Conservation (phyloP, 2,888 invertebrate genomes). For the Galerucella calmariensis region DNA sequence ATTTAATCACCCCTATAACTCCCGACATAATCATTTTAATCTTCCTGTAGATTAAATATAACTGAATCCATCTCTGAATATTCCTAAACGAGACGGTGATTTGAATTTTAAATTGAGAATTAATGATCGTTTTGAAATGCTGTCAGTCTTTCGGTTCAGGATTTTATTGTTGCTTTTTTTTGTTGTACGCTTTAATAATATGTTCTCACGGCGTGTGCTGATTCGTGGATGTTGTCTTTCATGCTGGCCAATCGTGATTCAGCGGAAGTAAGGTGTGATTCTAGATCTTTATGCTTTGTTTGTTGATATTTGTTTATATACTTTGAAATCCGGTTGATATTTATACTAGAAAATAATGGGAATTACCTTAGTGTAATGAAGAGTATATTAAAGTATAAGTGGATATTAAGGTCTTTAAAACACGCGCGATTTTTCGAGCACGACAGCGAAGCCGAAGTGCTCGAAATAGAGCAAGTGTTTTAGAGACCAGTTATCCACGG, state of each 20-base stretch:
- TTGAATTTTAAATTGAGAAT: constrained; percentile 39
- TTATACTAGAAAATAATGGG: too few species aligned
- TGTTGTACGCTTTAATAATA: constrained; percentile 39
- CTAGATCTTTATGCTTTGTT: constrained; percentile 36
- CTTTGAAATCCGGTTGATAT: not conserved
- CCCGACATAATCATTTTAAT: not conserved
- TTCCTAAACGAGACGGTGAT: constrained; percentile 18
- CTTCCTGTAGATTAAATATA: not conserved
- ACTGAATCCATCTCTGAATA: constrained; percentile 7
- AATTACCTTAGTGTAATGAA: too few species aligned
- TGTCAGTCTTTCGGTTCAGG: constrained; percentile 29
- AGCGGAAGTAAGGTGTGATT: constrained; percentile 56
- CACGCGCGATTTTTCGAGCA: too few species aligned
- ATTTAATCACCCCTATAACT: not conserved
- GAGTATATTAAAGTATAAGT: too few species aligned
- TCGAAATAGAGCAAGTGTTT: too few species aligned
- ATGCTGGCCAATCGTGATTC: constrained; percentile 54
- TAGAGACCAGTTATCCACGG: too few species aligned
- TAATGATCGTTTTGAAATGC: constrained; percentile 36
- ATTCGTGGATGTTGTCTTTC: constrained; percentile 54
- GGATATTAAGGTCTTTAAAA: too few species aligned
- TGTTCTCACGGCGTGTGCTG: constrained; percentile 47
- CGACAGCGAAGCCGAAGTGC: too few species aligned
- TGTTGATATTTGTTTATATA: constrained; percentile 8
- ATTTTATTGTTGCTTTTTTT: constrained; percentile 37